phyloP scores from a whole-genome alignment of 1,140 invertebrate genomes.

The Zaprionus ghesquierei region DNA sequence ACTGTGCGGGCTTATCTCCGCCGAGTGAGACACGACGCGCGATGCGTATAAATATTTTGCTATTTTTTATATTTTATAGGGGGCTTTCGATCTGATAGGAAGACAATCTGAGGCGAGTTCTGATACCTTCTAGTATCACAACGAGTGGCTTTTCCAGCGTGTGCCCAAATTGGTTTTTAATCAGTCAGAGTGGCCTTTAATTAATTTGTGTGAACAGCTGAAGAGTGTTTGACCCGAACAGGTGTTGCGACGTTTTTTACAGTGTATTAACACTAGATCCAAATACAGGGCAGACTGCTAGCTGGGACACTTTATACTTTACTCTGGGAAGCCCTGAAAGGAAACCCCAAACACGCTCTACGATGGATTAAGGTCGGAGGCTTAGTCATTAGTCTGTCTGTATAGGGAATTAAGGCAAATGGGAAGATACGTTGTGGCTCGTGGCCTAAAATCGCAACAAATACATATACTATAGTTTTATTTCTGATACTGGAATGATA shows the following conservation, averaged over 20 bases:
- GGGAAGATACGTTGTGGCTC: neutral
- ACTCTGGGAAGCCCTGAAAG: neutral
- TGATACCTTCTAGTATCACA: neutral
- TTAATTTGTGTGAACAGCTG: slow-evolving; percentile 56
- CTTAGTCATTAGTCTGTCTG: neutral
- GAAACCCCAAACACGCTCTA: neutral
- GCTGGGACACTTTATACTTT: neutral
- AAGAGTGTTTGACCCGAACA: neutral
- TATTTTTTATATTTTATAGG: slow-evolving; percentile 13
- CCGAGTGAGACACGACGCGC: slow-evolving; percentile 2
- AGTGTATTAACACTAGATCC: neutral
- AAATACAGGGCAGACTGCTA: neutral
- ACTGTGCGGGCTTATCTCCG: slow-evolving; percentile 37
- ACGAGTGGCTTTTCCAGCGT: slow-evolving; percentile 13
- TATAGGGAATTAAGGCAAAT: neutral
- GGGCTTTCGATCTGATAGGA: slow-evolving; percentile 33
- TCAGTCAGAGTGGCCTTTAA: slow-evolving; percentile 59
- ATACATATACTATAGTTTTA: neutral
- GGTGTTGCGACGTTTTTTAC: neutral
- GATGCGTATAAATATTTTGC: slow-evolving; percentile 2
- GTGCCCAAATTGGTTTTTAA: slow-evolving; percentile 54
- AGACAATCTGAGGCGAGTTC: slow-evolving; percentile 22
- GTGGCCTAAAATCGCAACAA: neutral
- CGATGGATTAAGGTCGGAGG: neutral
- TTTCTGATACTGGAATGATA: neutral